A percentile compares a stretch with the other conserved stretches of the same genome.
Evolutionary conservation across 1,140 invertebrate genomes (phyloP).

Genomic region (Neodiprion lecontei): DNA sequence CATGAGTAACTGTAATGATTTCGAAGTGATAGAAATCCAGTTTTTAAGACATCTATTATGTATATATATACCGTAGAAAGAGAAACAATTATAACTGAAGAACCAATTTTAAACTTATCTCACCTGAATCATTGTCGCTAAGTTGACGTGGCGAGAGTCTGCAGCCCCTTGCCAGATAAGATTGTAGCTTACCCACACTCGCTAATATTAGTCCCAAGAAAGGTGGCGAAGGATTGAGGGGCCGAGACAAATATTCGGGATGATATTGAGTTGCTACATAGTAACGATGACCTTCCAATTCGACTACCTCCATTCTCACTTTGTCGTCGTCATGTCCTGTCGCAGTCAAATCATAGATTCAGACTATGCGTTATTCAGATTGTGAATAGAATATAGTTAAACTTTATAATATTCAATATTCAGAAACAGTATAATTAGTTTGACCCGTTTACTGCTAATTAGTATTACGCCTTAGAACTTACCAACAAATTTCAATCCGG

Average conservation of each 20-base stretch:
- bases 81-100: background rate
- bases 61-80: too few species aligned
- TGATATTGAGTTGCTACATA: constrained; percentile 98
- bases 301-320: constrained; percentile 86
- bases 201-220: constrained; percentile 94
- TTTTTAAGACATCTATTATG: too few species aligned
- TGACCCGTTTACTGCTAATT: background rate
- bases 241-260: constrained; percentile 95
- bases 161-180: constrained; percentile 75
- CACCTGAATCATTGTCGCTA: constrained; percentile 75
- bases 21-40: too few species aligned
- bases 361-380: constrained; percentile 29
- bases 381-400: background rate
- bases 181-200: constrained; percentile 76
- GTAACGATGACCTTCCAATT: constrained; percentile 82
- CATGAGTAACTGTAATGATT: too few species aligned
- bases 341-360: constrained; percentile 13
- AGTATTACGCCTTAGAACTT: constrained; percentile 33
- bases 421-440: background rate
- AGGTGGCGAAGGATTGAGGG: constrained; percentile 92
- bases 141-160: constrained; percentile 70
- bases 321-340: constrained; percentile 72
- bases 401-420: background rate
- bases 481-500: constrained; percentile 93
- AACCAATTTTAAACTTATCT: constrained; percentile 23